Evolutionary conservation across 2,113 vertebrate genomes (phyloP), one percentile per base, ranked within the genome.

Genomic region (Siphamia tubifer): DNA sequence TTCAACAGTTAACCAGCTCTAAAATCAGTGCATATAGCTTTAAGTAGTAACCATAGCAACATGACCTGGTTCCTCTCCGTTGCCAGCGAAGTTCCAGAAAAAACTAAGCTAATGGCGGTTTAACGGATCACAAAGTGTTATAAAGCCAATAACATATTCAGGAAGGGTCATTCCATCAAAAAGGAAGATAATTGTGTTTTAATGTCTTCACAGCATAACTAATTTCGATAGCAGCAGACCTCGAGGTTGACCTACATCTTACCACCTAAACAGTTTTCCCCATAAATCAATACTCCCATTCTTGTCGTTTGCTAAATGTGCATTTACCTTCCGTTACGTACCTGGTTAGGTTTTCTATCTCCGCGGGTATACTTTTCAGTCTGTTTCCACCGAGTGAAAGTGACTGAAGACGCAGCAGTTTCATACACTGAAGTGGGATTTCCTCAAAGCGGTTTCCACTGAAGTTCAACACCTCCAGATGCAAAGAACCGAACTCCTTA

Each of bases 301-400:
- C 24, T 8, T 44, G 20, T 34, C 10, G 31, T 9, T 21, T 4
- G 16, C 1, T n/a, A 2, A 23, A 30, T 6, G 20, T 8, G 4
- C 5, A 0, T 2, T n/a, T 4, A 28, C 13, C 23, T 13, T n/a
- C 25, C 3, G 0, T 45, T n/a, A 32, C 81, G 23, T 71, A 98
- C 97, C 96, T 95, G 76, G 76, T 90, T 43, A 99, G 84, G 48
- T 94, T 92, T 67, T 98, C 96, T 67, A 99, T 97, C 66, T 96
- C 96, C 1, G 93, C 75, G 1, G 96, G 96, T 77, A 98, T 98
- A 86, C 83, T 81, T 77, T 94, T 95, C 25, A 99, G 94, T 54
- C 95, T 90, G 92, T 99, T 99, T 43, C 97, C 95, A n/a, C 97
- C 97, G 43, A 99, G 86, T 15, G 96, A 97, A 20, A 99, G 96